phyloP scores from a whole-genome alignment of 2,888 invertebrate species.

The Nomada goodeniana region DNA sequence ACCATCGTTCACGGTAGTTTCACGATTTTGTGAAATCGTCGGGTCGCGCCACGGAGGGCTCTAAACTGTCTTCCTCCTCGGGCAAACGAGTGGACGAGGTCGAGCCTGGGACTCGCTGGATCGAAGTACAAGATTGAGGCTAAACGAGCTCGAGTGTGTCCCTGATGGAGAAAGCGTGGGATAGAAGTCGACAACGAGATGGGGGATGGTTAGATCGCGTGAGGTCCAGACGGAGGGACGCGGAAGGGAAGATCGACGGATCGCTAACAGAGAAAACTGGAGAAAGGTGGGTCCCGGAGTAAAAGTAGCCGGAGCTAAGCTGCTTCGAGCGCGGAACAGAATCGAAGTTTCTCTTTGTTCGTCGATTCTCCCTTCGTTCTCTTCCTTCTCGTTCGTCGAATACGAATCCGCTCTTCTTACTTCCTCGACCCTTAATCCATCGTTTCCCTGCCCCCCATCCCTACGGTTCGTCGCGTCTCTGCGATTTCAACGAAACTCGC shows the following conservation, averaged over 20 bases:
- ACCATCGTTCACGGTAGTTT: conserved; percentile 43
- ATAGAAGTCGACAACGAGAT: conserved; percentile 14
- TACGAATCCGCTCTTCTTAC: conserved; percentile 28
- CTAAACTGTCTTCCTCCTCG: conserved; percentile 34
- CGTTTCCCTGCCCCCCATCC: conserved; percentile 31
- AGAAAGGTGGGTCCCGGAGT: conserved; percentile 19
- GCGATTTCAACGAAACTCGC: conserved; percentile 30
- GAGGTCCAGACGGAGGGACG: neutral
- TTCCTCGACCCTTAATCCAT: conserved; percentile 10
- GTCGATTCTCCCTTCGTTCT: conserved; percentile 8
- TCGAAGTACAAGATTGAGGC: conserved; percentile 76
- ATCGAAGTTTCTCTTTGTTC: conserved; percentile 51
- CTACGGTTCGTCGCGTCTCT: neutral
- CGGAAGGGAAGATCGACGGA: conserved; percentile 17
- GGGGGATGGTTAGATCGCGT: neutral
- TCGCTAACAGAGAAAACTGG: neutral
- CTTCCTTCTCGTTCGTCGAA: neutral
- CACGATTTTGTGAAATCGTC: conserved; percentile 34
- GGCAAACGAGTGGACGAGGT: conserved; percentile 34
- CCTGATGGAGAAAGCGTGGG: conserved; percentile 53
- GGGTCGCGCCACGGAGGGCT: conserved; percentile 1
- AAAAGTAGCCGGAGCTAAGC: conserved; percentile 44
- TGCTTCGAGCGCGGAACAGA: conserved; percentile 42
- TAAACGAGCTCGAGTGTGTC: conserved; percentile 71
- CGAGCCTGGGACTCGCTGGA: conserved; percentile 63